Evolutionary conservation across 2,888 invertebrate genomes (phyloP).

Genomic region (Xanthia togata): DNA sequence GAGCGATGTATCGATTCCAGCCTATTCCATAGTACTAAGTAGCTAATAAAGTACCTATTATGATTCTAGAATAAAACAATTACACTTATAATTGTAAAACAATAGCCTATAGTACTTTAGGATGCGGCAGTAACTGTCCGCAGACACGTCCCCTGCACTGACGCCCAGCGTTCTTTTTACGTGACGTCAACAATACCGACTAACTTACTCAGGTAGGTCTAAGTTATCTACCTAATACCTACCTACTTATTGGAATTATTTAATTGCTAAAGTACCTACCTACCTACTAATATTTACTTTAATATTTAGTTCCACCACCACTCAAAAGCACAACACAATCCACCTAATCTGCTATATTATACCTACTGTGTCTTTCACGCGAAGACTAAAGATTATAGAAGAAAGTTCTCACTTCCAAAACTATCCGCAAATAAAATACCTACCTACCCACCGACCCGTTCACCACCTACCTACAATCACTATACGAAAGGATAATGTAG

Average conservation of each 20-base stretch:
- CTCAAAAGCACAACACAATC: not conserved
- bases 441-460: conserved; percentile 7
- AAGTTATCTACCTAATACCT: not conserved
- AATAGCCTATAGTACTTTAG: too few species aligned
- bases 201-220: not conserved
- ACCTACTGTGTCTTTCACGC: not conserved
- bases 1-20: too few species aligned
- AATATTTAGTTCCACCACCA: not conserved
- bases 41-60: too few species aligned
- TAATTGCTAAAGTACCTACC: too few species aligned
- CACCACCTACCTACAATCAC: conserved; percentile 21
- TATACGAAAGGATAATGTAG: conserved; percentile 44
- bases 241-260: not conserved
- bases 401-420: conserved; percentile 1
- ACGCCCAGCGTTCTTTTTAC: too few species aligned
- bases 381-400: not conserved
- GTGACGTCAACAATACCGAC: too few species aligned
- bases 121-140: too few species aligned
- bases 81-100: too few species aligned
- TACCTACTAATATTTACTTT: not conserved
- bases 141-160: too few species aligned
- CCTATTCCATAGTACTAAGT: too few species aligned
- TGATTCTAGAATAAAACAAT: too few species aligned
- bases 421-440: conserved; percentile 38
- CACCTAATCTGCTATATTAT: not conserved